A percentile compares a stretch with the other conserved stretches of the same genome.
Evolutionary conservation across 92 coral and sea anemone species (phyloP).

Genomic region (Scolanthus callimorphus): DNA sequence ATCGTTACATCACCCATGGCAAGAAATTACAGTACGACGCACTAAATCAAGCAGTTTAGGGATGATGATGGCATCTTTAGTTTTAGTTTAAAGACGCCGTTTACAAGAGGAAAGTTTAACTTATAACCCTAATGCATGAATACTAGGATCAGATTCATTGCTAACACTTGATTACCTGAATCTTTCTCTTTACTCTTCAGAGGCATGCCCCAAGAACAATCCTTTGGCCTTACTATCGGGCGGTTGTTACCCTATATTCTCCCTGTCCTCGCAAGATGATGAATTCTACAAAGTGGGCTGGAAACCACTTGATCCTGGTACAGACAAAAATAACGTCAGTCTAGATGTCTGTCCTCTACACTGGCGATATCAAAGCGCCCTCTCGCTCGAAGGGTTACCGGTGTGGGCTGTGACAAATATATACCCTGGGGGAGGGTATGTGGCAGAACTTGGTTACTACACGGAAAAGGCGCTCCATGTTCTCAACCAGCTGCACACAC

Average conservation of each 20-base stretch:
- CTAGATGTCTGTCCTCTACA: slow-evolving; percentile 62
- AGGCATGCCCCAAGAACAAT: slow-evolving; percentile 13
- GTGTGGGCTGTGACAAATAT: slow-evolving; percentile 58
- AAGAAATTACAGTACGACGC: too few species aligned
- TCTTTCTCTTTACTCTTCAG: too few species aligned
- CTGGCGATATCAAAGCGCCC: slow-evolving; percentile 63
- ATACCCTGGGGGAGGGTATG: slow-evolving; percentile 85
- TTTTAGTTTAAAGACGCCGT: too few species aligned
- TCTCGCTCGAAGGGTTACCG: slow-evolving; percentile 51
- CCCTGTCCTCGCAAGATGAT: slow-evolving; percentile 37
- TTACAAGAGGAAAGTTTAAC: too few species aligned
- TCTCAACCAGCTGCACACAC: slow-evolving; percentile 25
- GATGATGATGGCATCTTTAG: too few species aligned
- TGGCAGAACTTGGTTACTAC: slow-evolving; percentile 85
- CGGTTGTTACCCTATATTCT: slow-evolving; percentile 22
- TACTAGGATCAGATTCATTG: too few species aligned
- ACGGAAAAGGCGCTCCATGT: slow-evolving; percentile 51
- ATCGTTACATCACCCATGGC: too few species aligned
- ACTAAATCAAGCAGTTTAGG: too few species aligned
- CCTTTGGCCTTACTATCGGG: slow-evolving; percentile 4
- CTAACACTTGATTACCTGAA: too few species aligned
- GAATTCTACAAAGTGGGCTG: slow-evolving; percentile 62
- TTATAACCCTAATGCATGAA: too few species aligned
- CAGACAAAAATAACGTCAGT: slow-evolving; percentile 31
- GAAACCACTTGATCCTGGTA: slow-evolving; percentile 45